Conservation (phyloP, 2,888 invertebrate genomes). For the Oligia strigilis region DNA sequence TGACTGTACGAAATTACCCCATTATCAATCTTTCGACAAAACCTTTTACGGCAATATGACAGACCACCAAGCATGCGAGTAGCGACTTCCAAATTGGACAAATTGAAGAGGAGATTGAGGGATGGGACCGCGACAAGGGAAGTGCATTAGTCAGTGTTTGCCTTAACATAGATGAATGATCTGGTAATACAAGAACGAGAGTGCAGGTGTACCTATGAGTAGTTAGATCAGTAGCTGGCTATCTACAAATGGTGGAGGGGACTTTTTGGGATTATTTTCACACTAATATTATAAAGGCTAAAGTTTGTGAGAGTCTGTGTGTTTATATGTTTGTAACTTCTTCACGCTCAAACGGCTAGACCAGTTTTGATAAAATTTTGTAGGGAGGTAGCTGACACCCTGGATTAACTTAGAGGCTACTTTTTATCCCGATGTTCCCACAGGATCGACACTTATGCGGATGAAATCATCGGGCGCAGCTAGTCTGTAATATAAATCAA, state of each 20-base stretch:
- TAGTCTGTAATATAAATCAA: too few species aligned
- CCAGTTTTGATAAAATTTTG: too few species aligned
- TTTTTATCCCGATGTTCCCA: too few species aligned
- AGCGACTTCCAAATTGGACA: constrained; percentile 54
- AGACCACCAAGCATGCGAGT: constrained; percentile 42
- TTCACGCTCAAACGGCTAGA: too few species aligned
- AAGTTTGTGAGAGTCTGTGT: too few species aligned
- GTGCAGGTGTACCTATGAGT: constrained; percentile 22
- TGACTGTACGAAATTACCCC: constrained; percentile 3
- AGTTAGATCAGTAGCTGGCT: not conserved
- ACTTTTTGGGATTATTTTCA: not conserved
- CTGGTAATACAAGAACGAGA: constrained; percentile 33
- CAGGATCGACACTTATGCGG: too few species aligned
- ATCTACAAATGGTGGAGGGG: not conserved
- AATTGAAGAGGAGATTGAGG: constrained; percentile 64
- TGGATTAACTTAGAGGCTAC: too few species aligned
- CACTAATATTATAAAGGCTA: too few species aligned
- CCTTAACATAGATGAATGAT: constrained; percentile 64
- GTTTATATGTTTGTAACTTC: too few species aligned
- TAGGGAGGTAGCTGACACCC: too few species aligned
- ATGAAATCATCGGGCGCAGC: too few species aligned
- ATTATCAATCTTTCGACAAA: constrained; percentile 49
- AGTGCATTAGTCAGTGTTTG: constrained; percentile 68
- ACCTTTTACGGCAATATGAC: constrained; percentile 48
- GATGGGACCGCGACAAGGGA: constrained; percentile 66